phyloP scores from a whole-genome alignment of 1,140 invertebrate species.

The Drosophila grimshawi region DNA sequence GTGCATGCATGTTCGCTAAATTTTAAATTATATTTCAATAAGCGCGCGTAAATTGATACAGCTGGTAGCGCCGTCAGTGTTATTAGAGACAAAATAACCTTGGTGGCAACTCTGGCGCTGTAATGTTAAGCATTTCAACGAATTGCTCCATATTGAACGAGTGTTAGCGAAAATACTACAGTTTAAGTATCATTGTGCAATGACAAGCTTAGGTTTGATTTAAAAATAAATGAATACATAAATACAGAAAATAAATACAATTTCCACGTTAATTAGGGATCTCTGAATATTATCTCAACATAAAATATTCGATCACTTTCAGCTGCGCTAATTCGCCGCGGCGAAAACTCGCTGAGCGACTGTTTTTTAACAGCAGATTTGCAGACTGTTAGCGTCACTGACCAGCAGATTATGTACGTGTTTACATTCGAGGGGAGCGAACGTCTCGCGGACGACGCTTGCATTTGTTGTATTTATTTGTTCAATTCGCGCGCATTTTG shows the following conservation, averaged over 20 bases:
- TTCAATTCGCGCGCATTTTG: slow-evolving; percentile 51
- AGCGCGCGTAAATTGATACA: background rate
- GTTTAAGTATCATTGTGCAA: slow-evolving; percentile 1
- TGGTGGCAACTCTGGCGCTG: background rate
- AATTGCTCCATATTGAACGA: slow-evolving; percentile 2
- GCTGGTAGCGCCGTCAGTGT: background rate
- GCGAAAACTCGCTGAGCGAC: slow-evolving; percentile 4
- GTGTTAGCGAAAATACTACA: background rate
- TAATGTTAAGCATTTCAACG: slow-evolving; percentile 3
- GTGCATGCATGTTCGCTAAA: slow-evolving; percentile 6
- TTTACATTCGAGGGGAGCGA: background rate
- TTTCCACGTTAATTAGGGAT: background rate
- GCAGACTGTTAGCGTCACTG: slow-evolving; percentile 22
- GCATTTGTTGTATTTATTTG: slow-evolving; percentile 13
- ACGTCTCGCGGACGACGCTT: slow-evolving; percentile 11
- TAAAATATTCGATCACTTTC: background rate
- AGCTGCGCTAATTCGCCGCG: slow-evolving; percentile 5
- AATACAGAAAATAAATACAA: background rate
- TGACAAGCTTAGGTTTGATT: background rate
- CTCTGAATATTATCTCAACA: background rate
- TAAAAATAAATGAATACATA: too few species aligned
- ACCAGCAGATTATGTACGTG: slow-evolving; percentile 3
- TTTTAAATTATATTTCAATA: slow-evolving; percentile 2
- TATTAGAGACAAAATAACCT: background rate
- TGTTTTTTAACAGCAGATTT: slow-evolving; percentile 12